Conservation (phyloP, 2,888 invertebrate species). For the Orthonychiurus folsomi region DNA sequence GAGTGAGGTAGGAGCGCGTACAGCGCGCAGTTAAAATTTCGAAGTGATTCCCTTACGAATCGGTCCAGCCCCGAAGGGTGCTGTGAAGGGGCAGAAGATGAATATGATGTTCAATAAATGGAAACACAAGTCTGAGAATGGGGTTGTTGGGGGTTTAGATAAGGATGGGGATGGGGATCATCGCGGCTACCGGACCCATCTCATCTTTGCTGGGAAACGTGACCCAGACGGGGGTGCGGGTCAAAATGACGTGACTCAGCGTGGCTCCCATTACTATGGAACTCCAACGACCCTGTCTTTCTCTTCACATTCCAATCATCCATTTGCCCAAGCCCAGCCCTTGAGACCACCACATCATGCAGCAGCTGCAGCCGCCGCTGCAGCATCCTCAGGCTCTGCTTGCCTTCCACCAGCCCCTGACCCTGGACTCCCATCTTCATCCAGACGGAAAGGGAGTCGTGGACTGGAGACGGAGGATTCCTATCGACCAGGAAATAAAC, state of each 20-base stretch:
- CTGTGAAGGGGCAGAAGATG: too few species aligned
- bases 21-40: too few species aligned
- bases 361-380: background rate
- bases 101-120: conserved; percentile 36
- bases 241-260: conserved; percentile 29
- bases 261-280: conserved; percentile 32
- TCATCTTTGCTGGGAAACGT: conserved; percentile 39
- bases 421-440: background rate
- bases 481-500: conserved; percentile 21
- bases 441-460: conserved; percentile 29
- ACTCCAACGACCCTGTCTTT: conserved; percentile 28
- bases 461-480: conserved; percentile 14
- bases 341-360: conserved; percentile 11
- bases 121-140: conserved; percentile 31
- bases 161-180: conserved; percentile 35
- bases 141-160: conserved; percentile 25
- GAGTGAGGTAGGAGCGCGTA: too few species aligned
- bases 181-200: conserved; percentile 38
- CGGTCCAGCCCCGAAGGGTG: too few species aligned
- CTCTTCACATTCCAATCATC: conserved; percentile 40
- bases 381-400: background rate
- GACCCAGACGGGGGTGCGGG: conserved; percentile 36
- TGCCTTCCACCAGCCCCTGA: background rate
- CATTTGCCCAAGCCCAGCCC: conserved; percentile 36
- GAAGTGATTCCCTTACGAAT: too few species aligned